Evolutionary conservation across 1,140 invertebrate species (phyloP), one percentile per base, ranked within the genome.

Genomic region (Leptopilina clavipes): DNA sequence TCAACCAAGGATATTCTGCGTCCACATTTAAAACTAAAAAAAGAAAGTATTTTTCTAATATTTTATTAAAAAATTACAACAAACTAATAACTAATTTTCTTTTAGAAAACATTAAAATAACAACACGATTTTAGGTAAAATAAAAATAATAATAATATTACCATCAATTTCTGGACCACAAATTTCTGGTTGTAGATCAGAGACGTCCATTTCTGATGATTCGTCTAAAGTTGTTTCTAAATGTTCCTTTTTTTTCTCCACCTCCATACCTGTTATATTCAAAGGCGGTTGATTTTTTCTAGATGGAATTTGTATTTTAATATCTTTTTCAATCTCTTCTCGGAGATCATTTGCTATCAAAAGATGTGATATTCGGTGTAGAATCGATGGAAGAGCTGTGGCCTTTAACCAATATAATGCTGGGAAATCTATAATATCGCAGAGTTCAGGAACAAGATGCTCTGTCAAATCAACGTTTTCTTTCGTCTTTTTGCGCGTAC

Each of bases 321-420:
- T 88, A 72, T 90, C 89, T 14, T 18, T 48, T 1, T 88, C 89
- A 70, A 97, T 94, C 83, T 87, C 85, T 8, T 82, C 74, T 54
- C 97, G 91, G 8, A 99, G 91, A 84, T 97, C 94, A 83, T 98
- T 95, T 0, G 96, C 94, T 12, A 96, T 85, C 12, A 98, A 91
- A 2, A 99, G 89, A 82, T 94, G 93, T 75, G 94, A 93, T 8
- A 98, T 83, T 82, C 95, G 91, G 81, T 98, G 96, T 6, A 99
- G 84, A 82, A 99, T 94, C 17, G 96, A 95, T 0, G 98, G 98
- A 25, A 99, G 87, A 31, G 95, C 93, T 0, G 95, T 94, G 0
- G 96, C 94, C 90, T 99, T 97, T 10, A 97, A 91, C 97, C 98
- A 99, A 31, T 99, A 92, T 8, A 94, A 92, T 1, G 96, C 94